Evolutionary conservation across 2,797 vertebrate species (phyloP), one percentile per base, ranked within the genome.

Genomic region (Pempheris klunzingeri): DNA sequence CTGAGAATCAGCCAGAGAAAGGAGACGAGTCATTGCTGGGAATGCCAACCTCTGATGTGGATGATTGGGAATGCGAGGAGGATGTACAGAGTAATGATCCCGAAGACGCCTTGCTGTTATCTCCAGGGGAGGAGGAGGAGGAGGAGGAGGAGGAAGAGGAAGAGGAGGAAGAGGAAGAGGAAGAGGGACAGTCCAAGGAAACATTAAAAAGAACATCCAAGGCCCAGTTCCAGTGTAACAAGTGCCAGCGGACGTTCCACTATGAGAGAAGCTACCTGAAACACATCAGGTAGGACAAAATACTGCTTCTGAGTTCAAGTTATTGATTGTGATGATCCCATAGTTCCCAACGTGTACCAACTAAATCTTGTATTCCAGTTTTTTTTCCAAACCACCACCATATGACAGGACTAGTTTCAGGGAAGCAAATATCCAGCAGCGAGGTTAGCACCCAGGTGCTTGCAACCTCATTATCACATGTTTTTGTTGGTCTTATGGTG

Each of bases 261-360:
- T 99, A 99, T 0, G 97, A 99, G 92, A 98, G 96, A 86, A 98
- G 96, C 88, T 99, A 97, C 87, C 83, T 97, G 74, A 99, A 99
- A 85, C 98, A 99, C 89, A 91, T 96, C 92, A 93, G 88, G 95
- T 96, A 85, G 39, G 83, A 86, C 49, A 65, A n/a, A 7, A 5
- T 6, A 6, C 4, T 24, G 43, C 11, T 41, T 8, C 5, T 74
- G 36, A 9, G 30, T 64, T 54, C n/a, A n/a, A n/a, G n/a, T 49
- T 0, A 32, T 53, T 10, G 4, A 46, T 26, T 20, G 26, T n/a
- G 43, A 3, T 17, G 1, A 47, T 7, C n/a, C 7, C 38, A 6
- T 24, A 36, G 28, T 63, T 39, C 6, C 17, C 12, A 14, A 13
- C 17, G n/a, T 30, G 5, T 20, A 20, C 26, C 30, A 22, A 49